These are phyloP conservation scores for Grammomys surdaster DNA, from an alignment of 2,113 vertebrate species.

Conservation along the genomic window DNA sequence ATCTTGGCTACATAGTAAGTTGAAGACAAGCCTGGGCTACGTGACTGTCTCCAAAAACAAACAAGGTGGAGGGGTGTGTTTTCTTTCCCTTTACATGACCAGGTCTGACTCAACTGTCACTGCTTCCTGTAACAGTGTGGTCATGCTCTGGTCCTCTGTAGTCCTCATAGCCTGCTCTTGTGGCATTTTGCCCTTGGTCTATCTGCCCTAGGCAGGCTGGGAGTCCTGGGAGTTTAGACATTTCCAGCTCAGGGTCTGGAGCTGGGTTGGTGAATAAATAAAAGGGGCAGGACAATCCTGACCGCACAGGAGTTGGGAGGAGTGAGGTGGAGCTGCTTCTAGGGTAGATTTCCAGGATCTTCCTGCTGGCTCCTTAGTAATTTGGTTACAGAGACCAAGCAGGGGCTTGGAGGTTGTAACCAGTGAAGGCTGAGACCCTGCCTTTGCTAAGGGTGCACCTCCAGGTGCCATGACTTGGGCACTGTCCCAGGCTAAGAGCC, in stretches of 20 bases:
- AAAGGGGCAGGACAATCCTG: neutral
- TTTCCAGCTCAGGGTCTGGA: neutral
- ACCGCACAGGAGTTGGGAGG: neutral
- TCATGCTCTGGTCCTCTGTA: neutral
- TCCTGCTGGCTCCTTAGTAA: neutral
- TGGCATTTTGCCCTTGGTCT: neutral
- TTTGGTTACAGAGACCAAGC: neutral
- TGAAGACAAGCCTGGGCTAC: neutral
- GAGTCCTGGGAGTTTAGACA: neutral
- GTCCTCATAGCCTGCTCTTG: rapidly evolving
- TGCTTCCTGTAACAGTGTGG: constrained; percentile 10
- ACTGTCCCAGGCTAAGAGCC: neutral
- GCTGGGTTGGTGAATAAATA: neutral
- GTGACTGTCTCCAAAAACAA: neutral
- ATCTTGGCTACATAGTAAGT: neutral
- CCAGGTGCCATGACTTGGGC: neutral
- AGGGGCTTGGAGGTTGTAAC: neutral
- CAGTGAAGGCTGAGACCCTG: neutral
- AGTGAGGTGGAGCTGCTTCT: neutral
- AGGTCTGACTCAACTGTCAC: neutral
- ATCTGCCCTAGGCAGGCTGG: neutral
- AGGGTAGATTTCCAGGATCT: neutral
- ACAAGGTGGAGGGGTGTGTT: neutral
- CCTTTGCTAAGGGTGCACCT: neutral
- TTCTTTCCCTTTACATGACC: neutral